Base-by-base conservation (phyloP, 2,888 invertebrate genomes). In the Calameuta filiformis region DNA sequence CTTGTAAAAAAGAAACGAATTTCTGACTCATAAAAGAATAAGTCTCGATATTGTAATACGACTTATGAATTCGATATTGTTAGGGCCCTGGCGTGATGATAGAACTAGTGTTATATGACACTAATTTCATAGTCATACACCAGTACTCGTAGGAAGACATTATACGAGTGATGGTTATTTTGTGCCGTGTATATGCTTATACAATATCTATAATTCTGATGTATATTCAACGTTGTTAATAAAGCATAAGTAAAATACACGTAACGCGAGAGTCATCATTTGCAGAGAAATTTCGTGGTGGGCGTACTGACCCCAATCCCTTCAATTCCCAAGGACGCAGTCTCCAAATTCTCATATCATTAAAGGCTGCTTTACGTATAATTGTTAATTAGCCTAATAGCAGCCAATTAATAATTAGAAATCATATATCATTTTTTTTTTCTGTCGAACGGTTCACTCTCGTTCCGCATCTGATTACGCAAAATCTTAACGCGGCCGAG, bases 401-500 rank as follows among this genome's bases (percentile, higher is more conserved):
- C 56, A 9, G 23, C 9, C 9, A 56, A 56, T 56, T 56, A 56
- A 23, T 56, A 56, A 56, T 56, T 56, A 56, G 56, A 56, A 56
- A 56, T 56, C 56, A 56, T 56, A 56, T 56, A 9, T 56, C 9
- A 15, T 56, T 56, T 56, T 56, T 40, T 40, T 56, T 56, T 23
- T 37, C 56, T 56, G 2, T 23, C 23, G 9, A 56, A 56, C 71
- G 71, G 12, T 33, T 71, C 71, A 71, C 71, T 71, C 71, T 71
- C 71, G 71, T 71, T 71, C 31, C 71, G 9, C 15, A 30, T 31
- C 71, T 31, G 31, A 71, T 34, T 71, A 71, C 34, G 71, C 34
- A 71, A 56, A 56, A n/a, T 74, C 30, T 83, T 89, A 91, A 83
- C 91, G 91, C 75, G 90, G 90, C 82, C 91, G 84, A 12, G 91